Percentiles rank a stretch among this genome's conserved stretches.
phyloP scores from a whole-genome alignment of 2,797 vertebrate species.

The Melanotaenia trifasciata region DNA sequence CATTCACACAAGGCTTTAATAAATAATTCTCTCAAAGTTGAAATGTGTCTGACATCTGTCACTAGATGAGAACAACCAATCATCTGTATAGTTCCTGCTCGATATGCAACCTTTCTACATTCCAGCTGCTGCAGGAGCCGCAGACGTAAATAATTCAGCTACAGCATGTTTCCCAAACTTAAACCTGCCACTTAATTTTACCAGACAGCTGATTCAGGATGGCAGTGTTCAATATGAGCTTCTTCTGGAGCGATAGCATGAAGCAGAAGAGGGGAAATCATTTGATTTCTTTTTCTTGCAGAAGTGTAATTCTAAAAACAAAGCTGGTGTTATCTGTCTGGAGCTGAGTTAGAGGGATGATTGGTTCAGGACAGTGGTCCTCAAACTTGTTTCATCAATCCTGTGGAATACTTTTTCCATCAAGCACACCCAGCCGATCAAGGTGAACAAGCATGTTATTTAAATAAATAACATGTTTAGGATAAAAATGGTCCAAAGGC shows the following conservation, averaged over 20 bases:
- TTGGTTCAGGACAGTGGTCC: background rate
- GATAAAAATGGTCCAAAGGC: no score
- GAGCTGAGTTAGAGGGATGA: slow-evolving; percentile 11
- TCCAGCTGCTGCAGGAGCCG: slow-evolving; percentile 18
- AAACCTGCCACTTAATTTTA: slow-evolving; percentile 43
- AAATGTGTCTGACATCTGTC: slow-evolving; percentile 33
- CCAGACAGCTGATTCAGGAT: slow-evolving; percentile 63
- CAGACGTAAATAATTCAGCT: slow-evolving; percentile 58
- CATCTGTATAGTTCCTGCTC: slow-evolving; percentile 20
- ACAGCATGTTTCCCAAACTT: slow-evolving; percentile 27
- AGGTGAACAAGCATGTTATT: no score
- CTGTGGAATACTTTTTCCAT: no score
- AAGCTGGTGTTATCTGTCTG: slow-evolving; percentile 13
- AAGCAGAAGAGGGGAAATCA: background rate
- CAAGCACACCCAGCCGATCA: no score
- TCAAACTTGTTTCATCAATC: no score
- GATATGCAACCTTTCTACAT: slow-evolving; percentile 30
- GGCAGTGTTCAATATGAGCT: slow-evolving; percentile 26
- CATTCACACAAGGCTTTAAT: slow-evolving; percentile 7
- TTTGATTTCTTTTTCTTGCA: background rate
- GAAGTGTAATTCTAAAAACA: slow-evolving; percentile 33
- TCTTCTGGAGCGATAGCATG: slow-evolving; percentile 38
- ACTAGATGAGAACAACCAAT: slow-evolving; percentile 2
- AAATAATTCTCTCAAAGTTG: slow-evolving; percentile 11
- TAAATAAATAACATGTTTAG: no score